phyloP scores from a whole-genome alignment of 2,797 vertebrate species.

The Chaenodraco wilsoni region DNA sequence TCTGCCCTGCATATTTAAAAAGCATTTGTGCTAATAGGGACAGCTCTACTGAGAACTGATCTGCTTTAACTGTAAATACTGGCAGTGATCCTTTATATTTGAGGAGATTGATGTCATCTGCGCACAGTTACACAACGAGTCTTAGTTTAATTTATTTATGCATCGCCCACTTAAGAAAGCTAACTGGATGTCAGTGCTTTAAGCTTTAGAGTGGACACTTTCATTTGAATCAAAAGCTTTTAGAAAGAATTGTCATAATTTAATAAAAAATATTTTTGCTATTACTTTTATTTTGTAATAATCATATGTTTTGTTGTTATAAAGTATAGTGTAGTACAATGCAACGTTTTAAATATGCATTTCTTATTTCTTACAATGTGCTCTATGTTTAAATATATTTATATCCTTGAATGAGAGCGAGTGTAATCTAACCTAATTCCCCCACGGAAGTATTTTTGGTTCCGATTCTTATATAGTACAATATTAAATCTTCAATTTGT shows the following conservation, averaged over 20 bases:
- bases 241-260: neutral
- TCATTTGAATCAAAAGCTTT: neutral
- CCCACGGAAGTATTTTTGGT: no score
- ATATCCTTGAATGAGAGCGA: no score
- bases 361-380: no score
- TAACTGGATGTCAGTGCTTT: conserved; percentile 6
- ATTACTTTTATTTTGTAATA: neutral
- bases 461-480: neutral
- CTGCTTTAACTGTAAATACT: conserved; percentile 7
- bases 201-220: neutral
- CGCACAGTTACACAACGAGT: neutral
- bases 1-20: neutral
- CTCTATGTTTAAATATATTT: no score
- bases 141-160: conserved; percentile 8
- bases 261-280: neutral
- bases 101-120: neutral
- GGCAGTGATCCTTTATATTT: neutral
- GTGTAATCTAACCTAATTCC: no score
- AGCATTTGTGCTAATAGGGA: neutral
- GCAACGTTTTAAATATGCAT: no score
- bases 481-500: neutral
- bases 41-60: neutral
- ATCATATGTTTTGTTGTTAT: no score
- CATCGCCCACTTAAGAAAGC: neutral
- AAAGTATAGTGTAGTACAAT: no score